Conservation (phyloP, 2,113 vertebrate species). For the Polyodon spathula region DNA sequence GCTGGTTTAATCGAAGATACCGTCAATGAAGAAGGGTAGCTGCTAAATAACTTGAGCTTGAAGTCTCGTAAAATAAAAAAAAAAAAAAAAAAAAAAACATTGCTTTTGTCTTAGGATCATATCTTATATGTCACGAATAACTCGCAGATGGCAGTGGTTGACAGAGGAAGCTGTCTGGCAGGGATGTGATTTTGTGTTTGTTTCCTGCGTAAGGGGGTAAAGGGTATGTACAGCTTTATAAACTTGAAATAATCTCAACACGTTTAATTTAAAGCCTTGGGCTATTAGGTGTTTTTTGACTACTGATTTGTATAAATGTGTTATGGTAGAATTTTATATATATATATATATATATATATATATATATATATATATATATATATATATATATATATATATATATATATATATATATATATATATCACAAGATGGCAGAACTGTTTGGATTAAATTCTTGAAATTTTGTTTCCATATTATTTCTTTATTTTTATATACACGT, state of each 20-base stretch:
- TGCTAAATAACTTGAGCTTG: not conserved
- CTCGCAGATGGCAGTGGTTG: not conserved
- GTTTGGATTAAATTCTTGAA: too few species aligned
- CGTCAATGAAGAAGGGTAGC: not conserved
- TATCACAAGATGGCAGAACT: too few species aligned
- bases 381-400: conserved; percentile 5
- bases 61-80: not conserved
- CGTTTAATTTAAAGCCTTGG: too few species aligned
- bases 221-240: not conserved
- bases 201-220: not conserved
- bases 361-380: conserved; percentile 8
- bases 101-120: not conserved
- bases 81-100: not conserved
- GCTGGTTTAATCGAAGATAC: not conserved
- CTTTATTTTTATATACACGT: too few species aligned
- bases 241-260: too few species aligned
- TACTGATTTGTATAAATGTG: too few species aligned
- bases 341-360: conserved; percentile 1
- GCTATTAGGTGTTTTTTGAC: too few species aligned
- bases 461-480: too few species aligned
- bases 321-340: not conserved
- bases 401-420: too few species aligned
- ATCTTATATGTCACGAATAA: not conserved
- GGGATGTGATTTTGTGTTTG: not conserved
- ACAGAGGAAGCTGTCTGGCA: not conserved